These are phyloP conservation scores for Luscinia megarhynchos DNA, from an alignment of 2,797 vertebrate genomes.

Conservation along the genomic window DNA sequence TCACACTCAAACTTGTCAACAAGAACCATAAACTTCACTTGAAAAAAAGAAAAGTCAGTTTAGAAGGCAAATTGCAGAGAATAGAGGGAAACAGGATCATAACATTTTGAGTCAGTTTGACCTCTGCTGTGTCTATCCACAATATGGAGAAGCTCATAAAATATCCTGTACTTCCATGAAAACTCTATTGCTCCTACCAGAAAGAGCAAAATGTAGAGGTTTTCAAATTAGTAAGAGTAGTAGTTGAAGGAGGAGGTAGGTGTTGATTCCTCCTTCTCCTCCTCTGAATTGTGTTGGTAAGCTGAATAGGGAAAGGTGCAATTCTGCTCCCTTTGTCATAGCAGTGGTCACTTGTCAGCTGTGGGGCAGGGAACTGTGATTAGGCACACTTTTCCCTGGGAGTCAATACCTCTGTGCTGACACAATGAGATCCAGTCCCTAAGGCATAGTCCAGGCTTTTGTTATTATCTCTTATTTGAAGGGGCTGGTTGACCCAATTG, in stretches of 20 bases:
- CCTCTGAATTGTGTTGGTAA: neutral
- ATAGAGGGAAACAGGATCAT: neutral
- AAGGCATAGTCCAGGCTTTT: slow-evolving; percentile 34
- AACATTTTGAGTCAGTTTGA: neutral
- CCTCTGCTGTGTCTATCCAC: neutral
- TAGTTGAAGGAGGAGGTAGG: neutral
- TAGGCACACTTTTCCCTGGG: neutral
- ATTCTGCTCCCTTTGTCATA: neutral
- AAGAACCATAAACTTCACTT: slow-evolving; percentile 32
- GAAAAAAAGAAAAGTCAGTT: neutral
- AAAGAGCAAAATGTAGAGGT: neutral
- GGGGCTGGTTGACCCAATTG: slow-evolving; percentile 52
- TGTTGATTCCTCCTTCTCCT: neutral
- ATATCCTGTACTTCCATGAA: neutral
- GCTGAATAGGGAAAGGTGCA: neutral
- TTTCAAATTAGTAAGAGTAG: neutral
- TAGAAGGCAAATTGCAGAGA: neutral
- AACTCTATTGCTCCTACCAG: neutral
- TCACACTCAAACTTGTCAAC: slow-evolving; percentile 40
- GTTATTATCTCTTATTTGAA: slow-evolving; percentile 41
- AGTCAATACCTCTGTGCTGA: neutral
- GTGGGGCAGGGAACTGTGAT: neutral
- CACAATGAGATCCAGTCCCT: slow-evolving; percentile 25
- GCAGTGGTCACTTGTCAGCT: neutral
- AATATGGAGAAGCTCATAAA: neutral